Evolutionary conservation across 2,113 vertebrate genomes (phyloP), one percentile per base, ranked within the genome.

Genomic region (Cyphomyrus discorhynchus): DNA sequence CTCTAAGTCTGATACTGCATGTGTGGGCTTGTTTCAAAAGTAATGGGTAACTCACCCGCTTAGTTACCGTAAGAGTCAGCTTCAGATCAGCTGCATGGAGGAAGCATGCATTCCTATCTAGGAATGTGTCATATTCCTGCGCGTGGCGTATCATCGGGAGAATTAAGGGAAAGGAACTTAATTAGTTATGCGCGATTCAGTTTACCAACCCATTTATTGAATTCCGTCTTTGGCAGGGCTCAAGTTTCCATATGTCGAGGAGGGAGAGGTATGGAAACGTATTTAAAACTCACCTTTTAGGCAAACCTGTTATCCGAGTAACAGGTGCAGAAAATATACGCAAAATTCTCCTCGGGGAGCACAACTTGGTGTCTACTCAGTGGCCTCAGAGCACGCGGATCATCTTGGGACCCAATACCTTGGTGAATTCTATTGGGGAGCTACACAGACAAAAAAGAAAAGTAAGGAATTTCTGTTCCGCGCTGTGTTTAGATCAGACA

Each of bases 281-380:
- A 27, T 99, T 99, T 94, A 99, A 99, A 95, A 99, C 98, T 0
- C 98, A 99, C 93, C 97, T 99, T 74, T 94, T 99, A 83, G 98
- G 98, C 87, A 96, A 97, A 89, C 98, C 98, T 0, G 96, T 99
- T 90, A 95, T 99, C 93, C 95, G 98, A 11, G 98, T 99, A 92
- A 99, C 97, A 0, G 98, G 98, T 0, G 97, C 98, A 0, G 97
- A 99, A 90, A 98, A 99, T 91, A 95, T 99, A 91, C 97, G 98
- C 82, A 98, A 97, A 93, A 97, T 99, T 93, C 95, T 99, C 90
- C 95, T 99, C 92, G 98, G 98, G 0, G 98, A 99, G 89, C 98
- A 99, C 94, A 97, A 95, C 0, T 94, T 99, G 91, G 98, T 99
- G 91, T 96, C 97, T 93, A 96, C 97, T 0, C 98, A 99, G 94